A percentile compares a stretch with the other conserved stretches of the same genome.
These are phyloP conservation scores for Agrenia bidenticulata DNA, from an alignment of 2,888 invertebrate species.

Conservation along the genomic window DNA sequence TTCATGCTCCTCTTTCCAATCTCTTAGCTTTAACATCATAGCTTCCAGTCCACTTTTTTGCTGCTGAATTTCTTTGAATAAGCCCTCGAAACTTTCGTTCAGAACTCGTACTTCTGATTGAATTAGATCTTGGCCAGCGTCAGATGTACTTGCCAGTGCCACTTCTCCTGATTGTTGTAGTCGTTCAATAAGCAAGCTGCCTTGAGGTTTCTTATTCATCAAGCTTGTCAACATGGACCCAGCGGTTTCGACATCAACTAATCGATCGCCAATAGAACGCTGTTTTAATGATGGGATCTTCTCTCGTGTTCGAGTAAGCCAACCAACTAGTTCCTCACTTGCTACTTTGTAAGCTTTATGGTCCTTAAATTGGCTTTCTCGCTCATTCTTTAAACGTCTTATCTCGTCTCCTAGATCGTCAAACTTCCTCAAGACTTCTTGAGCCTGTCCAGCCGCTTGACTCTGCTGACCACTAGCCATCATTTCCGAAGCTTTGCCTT, in stretches of 20 bases:
- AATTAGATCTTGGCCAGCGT: conserved; percentile 75
- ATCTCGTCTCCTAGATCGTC: conserved; percentile 75
- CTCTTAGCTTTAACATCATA: conserved; percentile 79
- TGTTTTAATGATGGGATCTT: conserved; percentile 85
- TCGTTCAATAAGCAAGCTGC: conserved; percentile 81
- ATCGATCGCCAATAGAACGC: conserved; percentile 77
- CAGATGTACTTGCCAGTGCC: conserved; percentile 77
- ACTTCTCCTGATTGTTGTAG: conserved; percentile 85
- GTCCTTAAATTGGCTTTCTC: conserved; percentile 83
- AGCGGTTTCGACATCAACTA: conserved; percentile 79
- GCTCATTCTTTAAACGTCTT: conserved; percentile 72
- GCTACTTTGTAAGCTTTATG: conserved; percentile 88
- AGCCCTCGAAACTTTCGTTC: conserved; percentile 77
- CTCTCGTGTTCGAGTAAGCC: conserved; percentile 84
- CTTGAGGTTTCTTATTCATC: conserved; percentile 86
- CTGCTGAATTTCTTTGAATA: conserved; percentile 81
- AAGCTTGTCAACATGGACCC: conserved; percentile 59
- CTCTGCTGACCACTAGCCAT: conserved; percentile 80
- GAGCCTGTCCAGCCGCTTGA: conserved; percentile 78
- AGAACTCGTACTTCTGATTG: conserved; percentile 81
- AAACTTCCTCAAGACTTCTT: conserved; percentile 80
- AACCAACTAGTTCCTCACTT: conserved; percentile 82
- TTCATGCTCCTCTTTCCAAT: conserved; percentile 90
- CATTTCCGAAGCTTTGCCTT: conserved; percentile 82
- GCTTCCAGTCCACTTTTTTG: conserved; percentile 81